Evolutionary conservation across 2,113 vertebrate genomes (phyloP).

Genomic region (Vulpes vulpes): DNA sequence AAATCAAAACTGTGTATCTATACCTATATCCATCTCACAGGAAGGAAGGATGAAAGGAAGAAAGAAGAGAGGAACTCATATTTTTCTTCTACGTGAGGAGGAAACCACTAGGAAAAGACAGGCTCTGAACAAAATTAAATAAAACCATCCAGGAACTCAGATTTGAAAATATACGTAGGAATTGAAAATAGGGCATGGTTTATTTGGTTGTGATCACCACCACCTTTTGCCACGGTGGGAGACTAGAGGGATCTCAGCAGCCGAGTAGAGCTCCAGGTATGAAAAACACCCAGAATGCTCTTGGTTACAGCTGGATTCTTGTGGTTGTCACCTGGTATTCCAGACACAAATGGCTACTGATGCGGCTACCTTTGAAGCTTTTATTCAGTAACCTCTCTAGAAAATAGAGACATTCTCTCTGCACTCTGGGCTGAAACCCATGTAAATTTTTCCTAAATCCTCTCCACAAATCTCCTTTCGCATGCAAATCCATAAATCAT

Average conservation of each 20-base stretch:
- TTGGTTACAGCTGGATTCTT: conserved; percentile 81
- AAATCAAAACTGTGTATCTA: neutral
- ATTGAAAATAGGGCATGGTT: neutral
- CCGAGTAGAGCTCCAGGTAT: neutral
- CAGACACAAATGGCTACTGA: conserved; percentile 71
- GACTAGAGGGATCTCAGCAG: neutral
- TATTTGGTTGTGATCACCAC: neutral
- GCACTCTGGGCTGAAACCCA: conserved; percentile 76
- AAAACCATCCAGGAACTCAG: neutral
- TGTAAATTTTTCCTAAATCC: conserved; percentile 83
- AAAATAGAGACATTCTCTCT: conserved; percentile 80
- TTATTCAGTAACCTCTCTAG: conserved; percentile 70
- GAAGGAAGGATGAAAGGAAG: neutral
- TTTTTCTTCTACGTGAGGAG: conserved; percentile 27
- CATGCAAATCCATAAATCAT: conserved; percentile 85
- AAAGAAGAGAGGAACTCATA: neutral
- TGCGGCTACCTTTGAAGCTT: conserved; percentile 70
- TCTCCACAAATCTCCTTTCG: conserved; percentile 81
- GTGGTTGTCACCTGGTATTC: conserved; percentile 77
- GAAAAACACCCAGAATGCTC: conserved; percentile 71
- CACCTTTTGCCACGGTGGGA: neutral
- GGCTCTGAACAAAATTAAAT: conserved; percentile 45
- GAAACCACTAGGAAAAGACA: conserved; percentile 2
- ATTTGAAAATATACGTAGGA: conserved; percentile 31
- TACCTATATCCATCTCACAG: neutral